Evolutionary conservation across 1,140 invertebrate genomes (phyloP), one percentile per base, ranked within the genome.

Genomic region (Sminthurides bifidus): DNA sequence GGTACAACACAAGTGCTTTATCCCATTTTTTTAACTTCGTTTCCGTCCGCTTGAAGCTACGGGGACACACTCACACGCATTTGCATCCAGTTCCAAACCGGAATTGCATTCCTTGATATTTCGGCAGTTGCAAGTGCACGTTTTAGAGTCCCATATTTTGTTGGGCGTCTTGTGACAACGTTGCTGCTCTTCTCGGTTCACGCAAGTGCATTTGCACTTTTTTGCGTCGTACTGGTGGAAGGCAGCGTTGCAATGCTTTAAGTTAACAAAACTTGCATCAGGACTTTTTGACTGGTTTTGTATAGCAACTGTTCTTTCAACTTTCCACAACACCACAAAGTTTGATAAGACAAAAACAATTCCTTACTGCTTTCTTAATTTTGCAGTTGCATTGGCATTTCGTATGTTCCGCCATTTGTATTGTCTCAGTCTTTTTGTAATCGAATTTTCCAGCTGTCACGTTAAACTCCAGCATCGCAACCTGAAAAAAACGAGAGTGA

Each of bases 201-300:
- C 44, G 29, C 58, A 60, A 4, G 27, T 26, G 24, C 58, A 60
- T 33, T 35, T 26, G 38, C 58, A 60, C 19, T 60, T 33, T 19
- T 45, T 29, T 5, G 26, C 17, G 53, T 49, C 45, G 40, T 60
- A 50, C 2, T 17, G n/a, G 12, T 60, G 58, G 6, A 17, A 4
- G n/a, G n/a, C n/a, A 1, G 41, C 6, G 29, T 31, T 52, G 49
- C 58, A 60, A 44, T 56, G 46, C 53, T 60, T 23, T 1, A 55
- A 46, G 19, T 2, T 55, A 26, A 40, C 21, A 21, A 27, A 24
- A 37, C 29, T 38, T n/a, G n/a, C n/a, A n/a, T 17, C 45, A 44
- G 31, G 5, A 19, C 37, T 40, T 8, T 4, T 44, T 45, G 24
- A 40, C 15, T 44, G 10, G 37, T 15, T 35, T n/a, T n/a, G n/a